Conservation (phyloP, 2,797 vertebrate genomes). For the Tragelaphus eurycerus region DNA sequence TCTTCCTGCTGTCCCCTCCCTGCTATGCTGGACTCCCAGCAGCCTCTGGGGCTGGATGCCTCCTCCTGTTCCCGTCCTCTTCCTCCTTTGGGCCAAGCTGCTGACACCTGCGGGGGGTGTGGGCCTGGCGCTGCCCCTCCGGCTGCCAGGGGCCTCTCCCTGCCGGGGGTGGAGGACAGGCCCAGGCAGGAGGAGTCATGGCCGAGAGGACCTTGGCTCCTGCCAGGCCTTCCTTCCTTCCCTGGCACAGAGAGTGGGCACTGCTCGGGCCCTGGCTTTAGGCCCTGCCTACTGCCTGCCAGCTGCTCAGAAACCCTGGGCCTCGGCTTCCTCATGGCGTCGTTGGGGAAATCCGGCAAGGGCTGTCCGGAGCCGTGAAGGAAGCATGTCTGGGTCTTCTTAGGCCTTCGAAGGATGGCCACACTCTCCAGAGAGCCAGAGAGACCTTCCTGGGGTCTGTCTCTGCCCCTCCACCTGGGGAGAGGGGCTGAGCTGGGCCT, state of each 20-base stretch:
- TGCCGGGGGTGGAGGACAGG: conserved; percentile 46
- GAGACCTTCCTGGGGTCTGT: not conserved
- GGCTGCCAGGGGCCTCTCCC: conserved; percentile 48
- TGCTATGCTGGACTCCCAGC: not conserved
- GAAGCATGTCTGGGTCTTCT: not conserved
- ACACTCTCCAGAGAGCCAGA: not conserved
- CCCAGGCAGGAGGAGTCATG: not conserved
- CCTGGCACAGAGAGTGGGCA: not conserved
- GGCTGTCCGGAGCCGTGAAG: not conserved
- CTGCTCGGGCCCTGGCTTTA: not conserved
- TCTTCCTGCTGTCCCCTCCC: not conserved
- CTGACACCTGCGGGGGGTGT: not conserved
- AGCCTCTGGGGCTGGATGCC: not conserved
- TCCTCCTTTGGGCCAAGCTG: not conserved
- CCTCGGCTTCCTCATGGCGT: not conserved
- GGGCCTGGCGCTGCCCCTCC: not conserved
- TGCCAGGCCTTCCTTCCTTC: not conserved
- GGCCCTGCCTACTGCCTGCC: not conserved
- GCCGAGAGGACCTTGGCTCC: not conserved
- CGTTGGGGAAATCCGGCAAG: not conserved
- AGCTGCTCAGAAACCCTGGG: fast-evolving
- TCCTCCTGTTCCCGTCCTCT: not conserved
- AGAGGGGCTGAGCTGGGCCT: not conserved
- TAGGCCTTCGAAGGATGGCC: not conserved
- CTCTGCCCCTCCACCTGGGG: not conserved